Evolutionary conservation across 2,113 vertebrate genomes (phyloP).

Genomic region (Sisor rabdophorus): DNA sequence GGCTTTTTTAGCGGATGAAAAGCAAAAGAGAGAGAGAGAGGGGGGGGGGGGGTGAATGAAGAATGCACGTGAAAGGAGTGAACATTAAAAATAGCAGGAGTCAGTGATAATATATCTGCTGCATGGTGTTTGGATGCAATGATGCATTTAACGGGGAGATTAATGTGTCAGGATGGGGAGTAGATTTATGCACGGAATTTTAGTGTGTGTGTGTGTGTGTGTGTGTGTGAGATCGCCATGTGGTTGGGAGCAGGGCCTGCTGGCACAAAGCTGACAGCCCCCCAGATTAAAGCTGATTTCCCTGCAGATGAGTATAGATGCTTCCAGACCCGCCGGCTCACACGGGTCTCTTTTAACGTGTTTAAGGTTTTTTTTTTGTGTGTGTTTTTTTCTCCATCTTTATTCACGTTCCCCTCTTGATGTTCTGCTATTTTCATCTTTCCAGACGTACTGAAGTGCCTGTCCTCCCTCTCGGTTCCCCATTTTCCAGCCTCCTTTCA

Average conservation of each 20-base stretch:
- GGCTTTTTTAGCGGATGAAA: conserved; percentile 24
- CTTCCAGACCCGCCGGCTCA: conserved; percentile 27
- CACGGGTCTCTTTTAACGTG: conserved; percentile 10
- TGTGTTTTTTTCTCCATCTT: background rate
- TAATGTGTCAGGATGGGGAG: conserved; percentile 52
- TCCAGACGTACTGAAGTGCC: conserved; percentile 29
- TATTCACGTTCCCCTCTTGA: conserved; percentile 8
- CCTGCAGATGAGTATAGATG: conserved; percentile 47
- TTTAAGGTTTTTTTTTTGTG: conserved; percentile 1
- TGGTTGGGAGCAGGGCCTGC: conserved; percentile 31
- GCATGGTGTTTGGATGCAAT: conserved; percentile 31
- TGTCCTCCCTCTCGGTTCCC: conserved; percentile 27
- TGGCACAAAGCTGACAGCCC: conserved; percentile 42
- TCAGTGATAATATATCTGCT: conserved; percentile 42
- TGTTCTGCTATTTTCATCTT: conserved; percentile 30
- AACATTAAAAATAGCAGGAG: conserved; percentile 37
- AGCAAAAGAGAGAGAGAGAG: conserved; percentile 5
- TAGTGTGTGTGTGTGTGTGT: background rate
- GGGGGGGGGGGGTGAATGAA: conserved; percentile 6
- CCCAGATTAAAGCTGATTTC: conserved; percentile 46
- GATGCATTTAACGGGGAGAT: conserved; percentile 54
- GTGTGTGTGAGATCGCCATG: conserved; percentile 24
- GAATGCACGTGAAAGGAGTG: background rate
- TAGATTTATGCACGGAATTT: conserved; percentile 34
- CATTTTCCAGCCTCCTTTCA: background rate